Percentiles rank a stretch among this genome's conserved stretches.
Evolutionary conservation across 1,140 invertebrate species (phyloP).

Genomic region (Campoletis sonorensis): DNA sequence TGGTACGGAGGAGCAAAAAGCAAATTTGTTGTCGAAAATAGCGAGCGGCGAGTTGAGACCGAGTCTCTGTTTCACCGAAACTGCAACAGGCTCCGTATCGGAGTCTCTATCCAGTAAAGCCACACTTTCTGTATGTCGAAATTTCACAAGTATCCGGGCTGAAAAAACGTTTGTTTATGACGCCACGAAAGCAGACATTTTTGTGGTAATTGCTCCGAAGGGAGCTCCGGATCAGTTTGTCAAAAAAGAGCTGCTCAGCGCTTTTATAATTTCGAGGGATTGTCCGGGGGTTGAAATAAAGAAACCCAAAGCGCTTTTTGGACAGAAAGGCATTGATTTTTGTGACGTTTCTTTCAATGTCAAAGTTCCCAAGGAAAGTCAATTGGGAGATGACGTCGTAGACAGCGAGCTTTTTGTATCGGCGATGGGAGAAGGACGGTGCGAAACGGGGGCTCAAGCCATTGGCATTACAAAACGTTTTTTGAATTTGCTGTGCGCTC

Average conservation of each 20-base stretch:
- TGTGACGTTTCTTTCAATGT: slow-evolving; percentile 75
- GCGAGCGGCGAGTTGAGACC: slow-evolving; percentile 73
- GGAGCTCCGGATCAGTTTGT: slow-evolving; percentile 60
- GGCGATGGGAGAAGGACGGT: slow-evolving; percentile 63
- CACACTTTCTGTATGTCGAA: slow-evolving; percentile 56
- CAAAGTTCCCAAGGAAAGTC: slow-evolving; percentile 70
- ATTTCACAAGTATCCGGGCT: slow-evolving; percentile 53
- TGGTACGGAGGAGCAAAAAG: slow-evolving; percentile 73
- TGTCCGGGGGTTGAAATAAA: slow-evolving; percentile 83
- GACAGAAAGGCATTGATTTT: slow-evolving; percentile 77
- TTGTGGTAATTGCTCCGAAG: slow-evolving; percentile 74
- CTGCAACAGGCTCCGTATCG: slow-evolving; percentile 58
- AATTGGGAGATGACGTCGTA: slow-evolving; percentile 66
- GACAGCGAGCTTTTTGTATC: slow-evolving; percentile 61
- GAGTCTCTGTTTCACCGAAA: slow-evolving; percentile 76
- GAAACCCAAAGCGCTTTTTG: slow-evolving; percentile 85
- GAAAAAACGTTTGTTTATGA: slow-evolving; percentile 1
- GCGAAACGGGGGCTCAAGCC: slow-evolving; percentile 66
- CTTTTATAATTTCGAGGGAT: slow-evolving; percentile 86
- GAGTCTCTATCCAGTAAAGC: slow-evolving; percentile 68
- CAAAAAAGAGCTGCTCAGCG: slow-evolving; percentile 75
- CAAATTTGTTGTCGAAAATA: slow-evolving; percentile 74
- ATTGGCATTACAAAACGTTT: slow-evolving; percentile 73
- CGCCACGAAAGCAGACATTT: slow-evolving; percentile 70
- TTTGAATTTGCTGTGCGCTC: slow-evolving; percentile 77